Percentiles rank a stretch among this genome's conserved stretches.
These are phyloP conservation scores for Cydia fagiglandana DNA, from an alignment of 1,140 invertebrate genomes.

Conservation along the genomic window DNA sequence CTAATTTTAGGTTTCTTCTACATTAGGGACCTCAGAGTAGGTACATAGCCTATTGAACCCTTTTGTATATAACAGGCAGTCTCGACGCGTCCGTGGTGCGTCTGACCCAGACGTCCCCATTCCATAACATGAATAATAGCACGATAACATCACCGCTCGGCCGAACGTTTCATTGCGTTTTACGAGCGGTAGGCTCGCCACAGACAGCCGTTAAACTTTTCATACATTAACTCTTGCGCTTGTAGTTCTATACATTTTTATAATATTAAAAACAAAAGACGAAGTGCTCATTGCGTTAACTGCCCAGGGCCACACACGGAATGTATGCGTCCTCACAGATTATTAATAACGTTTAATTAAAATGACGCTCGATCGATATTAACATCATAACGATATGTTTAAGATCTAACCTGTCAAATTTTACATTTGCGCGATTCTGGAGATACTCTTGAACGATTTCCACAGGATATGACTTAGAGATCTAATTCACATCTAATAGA, in stretches of 20 bases:
- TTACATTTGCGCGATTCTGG: too few species aligned
- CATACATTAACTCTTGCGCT: not conserved
- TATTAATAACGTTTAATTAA: too few species aligned
- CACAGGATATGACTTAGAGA: too few species aligned
- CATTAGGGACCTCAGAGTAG: not conserved
- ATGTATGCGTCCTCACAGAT: too few species aligned
- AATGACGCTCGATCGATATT: too few species aligned
- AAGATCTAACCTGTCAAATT: too few species aligned
- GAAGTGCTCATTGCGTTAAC: not conserved
- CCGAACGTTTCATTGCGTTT: constrained; percentile 44
- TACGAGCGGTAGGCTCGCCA: constrained; percentile 46
- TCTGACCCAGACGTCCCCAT: constrained; percentile 51
- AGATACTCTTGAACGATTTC: too few species aligned
- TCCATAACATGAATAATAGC: constrained; percentile 55
- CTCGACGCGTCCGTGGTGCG: not conserved
- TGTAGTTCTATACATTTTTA: not conserved
- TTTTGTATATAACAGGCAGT: constrained; percentile 2
- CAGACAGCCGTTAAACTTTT: constrained; percentile 32
- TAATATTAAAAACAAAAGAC: not conserved
- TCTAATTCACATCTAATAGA: too few species aligned
- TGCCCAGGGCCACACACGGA: too few species aligned
- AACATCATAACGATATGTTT: too few species aligned
- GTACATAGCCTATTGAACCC: not conserved
- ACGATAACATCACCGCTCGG: constrained; percentile 49
- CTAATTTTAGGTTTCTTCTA: not conserved